A percentile compares a stretch with the other conserved stretches of the same genome.
Conservation (phyloP, 2,113 vertebrate genomes). For the Holacanthus passer region DNA sequence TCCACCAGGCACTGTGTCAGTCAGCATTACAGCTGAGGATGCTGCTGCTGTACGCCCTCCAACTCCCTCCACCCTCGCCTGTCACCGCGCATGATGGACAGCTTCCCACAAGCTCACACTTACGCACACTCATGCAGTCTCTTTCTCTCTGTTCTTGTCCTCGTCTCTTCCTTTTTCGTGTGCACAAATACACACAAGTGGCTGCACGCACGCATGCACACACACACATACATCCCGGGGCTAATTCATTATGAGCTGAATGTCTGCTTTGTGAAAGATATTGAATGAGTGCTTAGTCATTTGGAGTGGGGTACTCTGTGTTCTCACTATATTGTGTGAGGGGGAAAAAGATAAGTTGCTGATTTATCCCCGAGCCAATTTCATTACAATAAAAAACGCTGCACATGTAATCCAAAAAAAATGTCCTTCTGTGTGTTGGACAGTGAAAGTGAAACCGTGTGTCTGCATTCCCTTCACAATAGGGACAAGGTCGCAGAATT, state of each 20-base stretch:
- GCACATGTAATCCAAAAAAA: slow-evolving; percentile 12
- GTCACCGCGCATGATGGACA: slow-evolving; percentile 69
- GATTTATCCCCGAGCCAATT: slow-evolving; percentile 51
- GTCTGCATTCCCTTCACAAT: neutral
- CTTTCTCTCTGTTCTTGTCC: slow-evolving; percentile 44
- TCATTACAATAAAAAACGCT: slow-evolving; percentile 25
- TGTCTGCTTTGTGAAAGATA: slow-evolving; percentile 65
- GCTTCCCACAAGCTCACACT: slow-evolving; percentile 33
- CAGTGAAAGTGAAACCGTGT: neutral
- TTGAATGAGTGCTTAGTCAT: slow-evolving; percentile 43
- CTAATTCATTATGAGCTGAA: slow-evolving; percentile 60
- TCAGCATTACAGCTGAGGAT: slow-evolving; percentile 74
- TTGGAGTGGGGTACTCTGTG: slow-evolving; percentile 33
- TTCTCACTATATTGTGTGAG: slow-evolving; percentile 36
- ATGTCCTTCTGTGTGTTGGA: neutral
- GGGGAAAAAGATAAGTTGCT: slow-evolving; percentile 41
- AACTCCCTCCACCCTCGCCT: slow-evolving; percentile 56
- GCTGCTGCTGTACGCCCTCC: slow-evolving; percentile 47
- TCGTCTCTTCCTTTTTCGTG: slow-evolving; percentile 38
- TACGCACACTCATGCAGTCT: neutral
- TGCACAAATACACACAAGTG: slow-evolving; percentile 27
- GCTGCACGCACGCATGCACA: neutral
- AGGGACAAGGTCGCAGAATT: neutral
- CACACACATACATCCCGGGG: slow-evolving; percentile 3
- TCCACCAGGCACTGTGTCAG: slow-evolving; percentile 71